A percentile compares a stretch with the other conserved stretches of the same genome.
phyloP scores from a whole-genome alignment of 2,113 vertebrate genomes.

The Carassius gibelio region DNA sequence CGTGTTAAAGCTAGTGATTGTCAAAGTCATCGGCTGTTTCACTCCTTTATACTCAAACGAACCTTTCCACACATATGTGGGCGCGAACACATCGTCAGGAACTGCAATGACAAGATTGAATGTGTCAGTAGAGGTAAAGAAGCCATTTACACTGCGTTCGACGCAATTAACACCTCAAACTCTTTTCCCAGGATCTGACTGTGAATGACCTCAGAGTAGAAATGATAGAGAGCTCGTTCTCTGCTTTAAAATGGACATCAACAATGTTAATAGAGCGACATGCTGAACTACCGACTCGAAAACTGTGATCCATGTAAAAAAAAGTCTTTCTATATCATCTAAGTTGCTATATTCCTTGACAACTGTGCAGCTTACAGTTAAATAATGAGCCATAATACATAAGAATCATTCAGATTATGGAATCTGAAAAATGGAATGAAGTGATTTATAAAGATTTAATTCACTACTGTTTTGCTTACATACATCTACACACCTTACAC shows the following conservation, averaged over 20 bases:
- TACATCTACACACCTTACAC: no score
- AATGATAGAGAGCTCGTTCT: neutral
- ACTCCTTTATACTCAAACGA: slow-evolving; percentile 93
- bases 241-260: neutral
- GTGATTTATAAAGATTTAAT: no score
- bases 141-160: neutral
- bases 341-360: neutral
- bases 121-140: slow-evolving; percentile 33
- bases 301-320: neutral
- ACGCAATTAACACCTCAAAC: slow-evolving; percentile 33
- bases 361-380: neutral
- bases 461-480: no score
- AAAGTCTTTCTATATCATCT: neutral
- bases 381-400: neutral
- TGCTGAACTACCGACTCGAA: neutral
- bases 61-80: slow-evolving; percentile 96
- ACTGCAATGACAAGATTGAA: slow-evolving; percentile 73
- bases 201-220: neutral
- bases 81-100: slow-evolving; percentile 92
- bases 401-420: neutral
- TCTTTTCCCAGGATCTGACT: neutral
- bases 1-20: slow-evolving; percentile 88
- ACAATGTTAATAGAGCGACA: neutral
- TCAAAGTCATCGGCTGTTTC: slow-evolving; percentile 94
- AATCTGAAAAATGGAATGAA: no score